A percentile compares a stretch with the other conserved stretches of the same genome.
These are phyloP conservation scores for Lamprologus ornatipinnis DNA, from an alignment of 2,113 vertebrate species.

Conservation along the genomic window DNA sequence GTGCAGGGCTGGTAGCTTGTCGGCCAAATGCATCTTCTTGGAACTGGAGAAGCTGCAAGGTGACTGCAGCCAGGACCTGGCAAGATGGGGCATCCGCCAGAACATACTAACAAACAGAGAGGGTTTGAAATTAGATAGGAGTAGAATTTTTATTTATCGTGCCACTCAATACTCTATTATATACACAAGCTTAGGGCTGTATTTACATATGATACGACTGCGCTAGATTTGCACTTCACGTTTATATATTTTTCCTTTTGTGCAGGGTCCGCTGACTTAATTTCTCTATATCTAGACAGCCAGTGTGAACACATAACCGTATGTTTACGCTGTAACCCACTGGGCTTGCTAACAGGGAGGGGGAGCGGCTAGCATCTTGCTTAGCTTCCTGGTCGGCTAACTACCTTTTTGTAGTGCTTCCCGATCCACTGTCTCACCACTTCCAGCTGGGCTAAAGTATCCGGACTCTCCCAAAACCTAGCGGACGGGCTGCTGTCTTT, in stretches of 20 bases:
- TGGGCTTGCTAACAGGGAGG: slow-evolving; percentile 5
- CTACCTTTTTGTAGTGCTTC: slow-evolving; percentile 93
- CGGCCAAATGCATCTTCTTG: slow-evolving; percentile 95
- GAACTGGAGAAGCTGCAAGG: slow-evolving; percentile 93
- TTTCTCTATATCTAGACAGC: not conserved
- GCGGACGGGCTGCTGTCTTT: slow-evolving; percentile 83
- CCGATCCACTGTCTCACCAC: slow-evolving; percentile 83
- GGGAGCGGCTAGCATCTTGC: slow-evolving; percentile 20
- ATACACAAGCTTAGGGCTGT: not conserved
- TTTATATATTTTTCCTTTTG: not conserved
- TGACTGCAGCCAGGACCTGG: slow-evolving; percentile 84
- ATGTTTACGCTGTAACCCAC: slow-evolving; percentile 45
- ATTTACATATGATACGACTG: not conserved
- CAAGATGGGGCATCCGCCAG: slow-evolving; percentile 89
- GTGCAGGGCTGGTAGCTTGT: slow-evolving; percentile 81
- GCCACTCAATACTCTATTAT: not conserved
- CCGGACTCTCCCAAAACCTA: slow-evolving; percentile 85
- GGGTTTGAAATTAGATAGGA: not conserved
- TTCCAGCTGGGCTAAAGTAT: slow-evolving; percentile 84
- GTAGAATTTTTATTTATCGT: not conserved
- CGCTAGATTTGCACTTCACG: not conserved
- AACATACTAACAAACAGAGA: slow-evolving; percentile 76
- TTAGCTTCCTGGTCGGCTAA: slow-evolving; percentile 22
- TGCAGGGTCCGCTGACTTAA: not conserved
- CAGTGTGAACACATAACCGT: not conserved